Evolutionary conservation across 2,888 invertebrate genomes (phyloP).

Genomic region (Lomographa bimaculata): DNA sequence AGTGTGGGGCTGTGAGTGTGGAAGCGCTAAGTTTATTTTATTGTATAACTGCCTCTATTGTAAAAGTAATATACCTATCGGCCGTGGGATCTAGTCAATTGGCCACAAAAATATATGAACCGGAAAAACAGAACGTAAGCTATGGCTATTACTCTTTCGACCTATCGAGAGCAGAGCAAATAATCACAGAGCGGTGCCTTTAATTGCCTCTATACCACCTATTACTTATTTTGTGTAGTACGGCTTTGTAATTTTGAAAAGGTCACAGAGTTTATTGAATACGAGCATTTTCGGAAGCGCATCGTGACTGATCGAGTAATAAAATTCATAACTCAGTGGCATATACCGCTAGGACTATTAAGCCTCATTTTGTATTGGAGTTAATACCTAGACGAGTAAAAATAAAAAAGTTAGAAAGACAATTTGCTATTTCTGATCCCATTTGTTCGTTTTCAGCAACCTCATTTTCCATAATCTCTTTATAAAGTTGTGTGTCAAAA

Average conservation of each 20-base stretch:
- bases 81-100: slow-evolving; percentile 7
- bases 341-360: slow-evolving; percentile 56
- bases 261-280: slow-evolving; percentile 30
- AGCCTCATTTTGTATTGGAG: slow-evolving; percentile 47
- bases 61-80: too few relatives aligned
- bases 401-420: slow-evolving; percentile 4
- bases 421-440: background rate
- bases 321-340: slow-evolving; percentile 62
- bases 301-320: slow-evolving; percentile 65
- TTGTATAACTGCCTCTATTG: too few relatives aligned
- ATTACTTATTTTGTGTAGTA: slow-evolving; percentile 52
- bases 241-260: slow-evolving; percentile 52
- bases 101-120: slow-evolving; percentile 29
- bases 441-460: background rate
- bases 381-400: slow-evolving; percentile 13
- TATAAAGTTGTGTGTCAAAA: too few relatives aligned
- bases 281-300: slow-evolving; percentile 53
- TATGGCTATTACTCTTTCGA: slow-evolving; percentile 42
- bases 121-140: slow-evolving; percentile 38
- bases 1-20: too few relatives aligned
- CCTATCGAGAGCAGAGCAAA: slow-evolving; percentile 50
- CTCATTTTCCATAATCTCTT: background rate
- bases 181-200: slow-evolving; percentile 58
- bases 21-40: too few relatives aligned
- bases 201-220: slow-evolving; percentile 53